Percentiles rank a stretch among this genome's conserved stretches.
phyloP scores from a whole-genome alignment of 2,113 vertebrate genomes.

The Emydura subglobosa region DNA sequence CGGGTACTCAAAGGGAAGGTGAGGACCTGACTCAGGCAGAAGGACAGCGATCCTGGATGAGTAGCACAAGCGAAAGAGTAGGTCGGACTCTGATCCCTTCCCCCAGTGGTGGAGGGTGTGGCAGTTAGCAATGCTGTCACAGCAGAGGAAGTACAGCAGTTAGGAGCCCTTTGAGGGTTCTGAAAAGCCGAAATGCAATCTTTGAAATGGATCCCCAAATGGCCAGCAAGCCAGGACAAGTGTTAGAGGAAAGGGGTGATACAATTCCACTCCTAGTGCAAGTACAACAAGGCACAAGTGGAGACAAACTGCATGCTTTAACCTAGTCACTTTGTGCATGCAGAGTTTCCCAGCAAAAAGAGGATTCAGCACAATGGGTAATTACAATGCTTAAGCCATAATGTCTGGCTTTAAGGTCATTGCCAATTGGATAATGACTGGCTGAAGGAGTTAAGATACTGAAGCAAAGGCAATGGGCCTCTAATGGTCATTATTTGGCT shows the following conservation, averaged over 20 bases:
- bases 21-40: rapidly evolving
- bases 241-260: too few relatives aligned
- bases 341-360: neutral
- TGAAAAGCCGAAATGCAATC: neutral
- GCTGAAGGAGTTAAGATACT: constrained; percentile 22
- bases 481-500: neutral
- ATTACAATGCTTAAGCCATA: constrained; percentile 14
- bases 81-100: neutral
- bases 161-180: neutral
- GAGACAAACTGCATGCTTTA: rapidly evolving
- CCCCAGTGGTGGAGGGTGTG: neutral
- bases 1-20: rapidly evolving
- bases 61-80: neutral
- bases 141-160: neutral
- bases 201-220: neutral
- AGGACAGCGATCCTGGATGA: neutral
- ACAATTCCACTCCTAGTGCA: neutral
- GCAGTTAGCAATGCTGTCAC: neutral
- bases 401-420: constrained; percentile 4
- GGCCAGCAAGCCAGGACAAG: neutral
- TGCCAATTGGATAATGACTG: constrained; percentile 17
- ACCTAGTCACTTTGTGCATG: neutral
- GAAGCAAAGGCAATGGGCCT: constrained; percentile 7
- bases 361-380: constrained; percentile 18
- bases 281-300: neutral